Percentiles rank a stretch among this genome's conserved stretches.
phyloP scores from a whole-genome alignment of 2,113 vertebrate genomes.

The Poeciliopsis retropinna region DNA sequence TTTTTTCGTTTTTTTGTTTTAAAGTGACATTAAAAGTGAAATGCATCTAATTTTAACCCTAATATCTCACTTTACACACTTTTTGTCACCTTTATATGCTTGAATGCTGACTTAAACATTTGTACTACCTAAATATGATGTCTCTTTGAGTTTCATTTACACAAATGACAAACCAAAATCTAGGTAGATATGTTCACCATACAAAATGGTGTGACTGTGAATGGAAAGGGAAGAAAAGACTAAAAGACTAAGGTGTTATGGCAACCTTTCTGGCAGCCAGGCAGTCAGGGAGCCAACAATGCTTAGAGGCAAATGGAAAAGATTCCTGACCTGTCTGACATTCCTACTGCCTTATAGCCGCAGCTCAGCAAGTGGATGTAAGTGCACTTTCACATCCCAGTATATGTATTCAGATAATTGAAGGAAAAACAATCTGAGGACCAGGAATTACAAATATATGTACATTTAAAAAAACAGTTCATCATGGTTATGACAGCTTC shows the following conservation, averaged over 20 bases:
- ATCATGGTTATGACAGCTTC: neutral
- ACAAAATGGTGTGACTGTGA: conserved; percentile 13
- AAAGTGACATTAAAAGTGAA: too few species aligned
- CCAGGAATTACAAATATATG: neutral
- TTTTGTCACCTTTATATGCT: neutral
- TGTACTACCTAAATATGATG: conserved; percentile 1
- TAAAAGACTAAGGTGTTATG: conserved; percentile 25
- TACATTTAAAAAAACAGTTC: neutral
- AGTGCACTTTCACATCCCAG: neutral
- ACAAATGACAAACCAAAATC: neutral
- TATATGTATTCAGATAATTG: neutral
- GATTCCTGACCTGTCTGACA: neutral
- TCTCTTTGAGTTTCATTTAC: neutral
- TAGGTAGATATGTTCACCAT: conserved; percentile 34
- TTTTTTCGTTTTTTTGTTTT: too few species aligned
- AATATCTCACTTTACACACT: conserved; percentile 24
- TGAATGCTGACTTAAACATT: neutral
- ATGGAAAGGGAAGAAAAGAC: conserved; percentile 11
- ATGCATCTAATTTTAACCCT: neutral
- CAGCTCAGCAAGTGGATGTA: neutral
- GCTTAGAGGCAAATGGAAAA: conserved; percentile 49
- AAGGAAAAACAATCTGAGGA: neutral
- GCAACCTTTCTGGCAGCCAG: conserved; percentile 41
- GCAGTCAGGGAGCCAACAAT: conserved; percentile 21
- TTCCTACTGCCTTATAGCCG: neutral